Evolutionary conservation across 1,140 invertebrate species (phyloP), one percentile per base, ranked within the genome.

Genomic region (Plutomurus gul): DNA sequence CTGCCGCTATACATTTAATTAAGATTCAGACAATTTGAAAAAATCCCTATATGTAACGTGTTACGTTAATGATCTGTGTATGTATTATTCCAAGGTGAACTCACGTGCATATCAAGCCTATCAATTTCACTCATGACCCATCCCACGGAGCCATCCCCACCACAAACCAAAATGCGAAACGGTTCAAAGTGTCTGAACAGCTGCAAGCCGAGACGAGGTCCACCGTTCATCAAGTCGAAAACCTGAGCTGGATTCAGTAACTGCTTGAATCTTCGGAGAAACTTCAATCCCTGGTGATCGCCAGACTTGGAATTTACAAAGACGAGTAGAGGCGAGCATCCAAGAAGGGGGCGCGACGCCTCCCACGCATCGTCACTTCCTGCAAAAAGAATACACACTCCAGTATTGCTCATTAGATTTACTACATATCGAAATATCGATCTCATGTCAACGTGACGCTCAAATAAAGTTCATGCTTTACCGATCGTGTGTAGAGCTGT

Each of bases 271-370:
- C 96, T 91, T 77, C 96, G 89, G 47, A 99, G 90, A 89, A 99
- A 98, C 87, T 97, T 96, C n/a, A 98, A 92, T 79, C 95, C 96
- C 74, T 96, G 95, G 88, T 98, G 98, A 89, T 98, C 96, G 83
- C 96, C 96, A 77, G 95, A 97, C 88, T 98, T 97, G 60, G 96
- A 97, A 88, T 99, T 99, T 81, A 98, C 96, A 86, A 98, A 98
- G 47, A 98, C 96, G 76, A 98, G 90, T 56, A 98, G 90, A 37
- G 96, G 96, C 78, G 92, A 94, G 79, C 93, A 94, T 71, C 79
- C 79, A 27, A 56, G 47, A 13, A 82, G 65, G 75, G 93, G 92
- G 87, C 94, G 87, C 76, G 92, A 89, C n/a, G 92, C 93, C 86
- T 96, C 93, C 95, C 96, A 97, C 72, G 93, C 92, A 85, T 96